Percentiles rank a stretch among this genome's conserved stretches.
phyloP scores from a whole-genome alignment of 2,797 vertebrate species.

The Limnodromus scolopaceus region DNA sequence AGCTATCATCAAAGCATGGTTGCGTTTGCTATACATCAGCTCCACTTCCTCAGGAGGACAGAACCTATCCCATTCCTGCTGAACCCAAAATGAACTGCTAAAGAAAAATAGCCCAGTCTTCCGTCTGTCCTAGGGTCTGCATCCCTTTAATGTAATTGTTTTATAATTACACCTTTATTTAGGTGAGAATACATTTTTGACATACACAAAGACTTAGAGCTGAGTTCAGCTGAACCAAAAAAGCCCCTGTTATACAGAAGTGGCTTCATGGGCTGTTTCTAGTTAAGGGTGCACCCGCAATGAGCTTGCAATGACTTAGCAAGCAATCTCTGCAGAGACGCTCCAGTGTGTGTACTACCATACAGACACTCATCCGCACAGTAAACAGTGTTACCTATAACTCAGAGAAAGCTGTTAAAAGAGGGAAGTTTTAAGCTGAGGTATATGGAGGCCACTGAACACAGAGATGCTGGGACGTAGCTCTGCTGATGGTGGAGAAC shows the following conservation, averaged over 20 bases:
- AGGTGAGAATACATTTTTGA: not conserved
- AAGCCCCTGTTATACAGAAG: not conserved
- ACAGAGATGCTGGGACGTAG: not conserved
- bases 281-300: not conserved
- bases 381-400: not conserved
- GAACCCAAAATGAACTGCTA: not conserved
- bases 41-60: not conserved
- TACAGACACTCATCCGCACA: not conserved
- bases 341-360: not conserved
- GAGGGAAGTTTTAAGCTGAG: not conserved
- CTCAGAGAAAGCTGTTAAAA: not conserved
- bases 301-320: not conserved
- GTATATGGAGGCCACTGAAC: not conserved
- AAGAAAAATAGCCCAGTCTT: not conserved
- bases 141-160: not conserved
- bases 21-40: not conserved
- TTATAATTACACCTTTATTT: not conserved
- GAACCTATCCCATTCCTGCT: not conserved
- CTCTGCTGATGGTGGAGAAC: not conserved
- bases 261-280: not conserved
- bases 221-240: not conserved
- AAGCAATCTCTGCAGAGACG: not conserved
- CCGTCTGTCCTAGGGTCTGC: not conserved
- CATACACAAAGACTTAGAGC: not conserved
- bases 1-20: not conserved